Evolutionary conservation across 2,888 invertebrate genomes (phyloP), one percentile per base, ranked within the genome.

Genomic region (Drosophila longiperda): DNA sequence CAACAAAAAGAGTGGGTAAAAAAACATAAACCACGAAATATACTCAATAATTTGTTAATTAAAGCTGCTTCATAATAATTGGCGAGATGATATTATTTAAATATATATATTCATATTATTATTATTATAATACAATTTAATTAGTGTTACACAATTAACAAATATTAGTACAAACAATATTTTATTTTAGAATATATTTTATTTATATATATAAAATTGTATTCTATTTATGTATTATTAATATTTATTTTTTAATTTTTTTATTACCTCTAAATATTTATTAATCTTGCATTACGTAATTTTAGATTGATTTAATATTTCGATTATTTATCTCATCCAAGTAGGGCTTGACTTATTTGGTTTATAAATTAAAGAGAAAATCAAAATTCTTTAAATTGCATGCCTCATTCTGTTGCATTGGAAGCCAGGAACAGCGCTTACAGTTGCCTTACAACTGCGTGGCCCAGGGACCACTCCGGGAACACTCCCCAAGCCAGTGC

Each of bases 21-120:
- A 9, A 33, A 23, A 34, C 9, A 12, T 6, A 60, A 49, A 26
- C 17, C 12, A 40, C 32, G 12, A 40, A 34, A 36, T 20, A 54
- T 48, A 33, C 54, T 64, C 12, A 54, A 64, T 64, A 60, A 65
- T 52, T 50, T 26, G 40, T 29, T 5, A 34, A 20, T 29, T 42
- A 17, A 15, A 4, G n/a, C 6, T 11, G 2, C 17, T 33, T 29
- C 20, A 17, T 34, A 53, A 50, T n/a, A 9, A 32, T 9, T n/a
- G 33, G 11, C 17, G 9, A n/a, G 3, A 17, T 38, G 17, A 20
- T 42, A 45, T 6, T 20, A 12, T 20, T 20, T 20, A 42, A 0
- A 42, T 17, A 20, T 20, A 15, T 1, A 15, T 20, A 9, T 9
- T 6, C 20, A 42, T 42, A 11, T 11, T 11, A 1, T 42, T 6